Evolutionary conservation across 2,888 invertebrate genomes (phyloP), one percentile per base, ranked within the genome.

Genomic region (Parnassius orleans): DNA sequence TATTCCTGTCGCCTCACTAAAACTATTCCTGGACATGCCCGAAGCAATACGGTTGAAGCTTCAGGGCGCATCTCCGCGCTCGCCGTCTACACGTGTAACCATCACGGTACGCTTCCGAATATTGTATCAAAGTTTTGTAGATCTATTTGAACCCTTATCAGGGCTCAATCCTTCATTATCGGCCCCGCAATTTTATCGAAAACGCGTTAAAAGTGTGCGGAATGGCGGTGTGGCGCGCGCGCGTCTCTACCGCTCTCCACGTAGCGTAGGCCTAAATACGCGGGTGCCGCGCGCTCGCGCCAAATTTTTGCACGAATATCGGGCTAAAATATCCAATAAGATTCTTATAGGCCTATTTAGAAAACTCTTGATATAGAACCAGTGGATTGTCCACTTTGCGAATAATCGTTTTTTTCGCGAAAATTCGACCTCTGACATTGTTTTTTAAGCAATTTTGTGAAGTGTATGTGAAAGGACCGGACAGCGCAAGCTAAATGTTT

Each of bases 331-430:
- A 69, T 75, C 88, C 80, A 85, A 88, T 87, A 90, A 90, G 87
- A 90, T 85, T 90, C 87, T 79, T 88, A 82, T 90, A 90, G 90
- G 90, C 90, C 90, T 87, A 89, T 87, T 87, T 86, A 79, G 75
- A 76, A 71, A 69, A 75, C 70, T 68, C 55, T 61, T 66, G 53
- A 65, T 76, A 73, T 69, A 60, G 66, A 68, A 60, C 66, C 69
- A n/a, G 48, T 65, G 75, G 76, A 73, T 72, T 62, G 42, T 69
- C 52, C 54, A 75, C 72, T 78, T 71, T 76, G 63, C 46, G 73
- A 75, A 79, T 85, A 77, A 79, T 66, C 66, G 60, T 66, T 61
- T 68, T 77, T 86, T 80, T 74, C 69, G 24, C 42, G 51, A 57
- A 73, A 77, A 78, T 68, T 68, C 69, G 2, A 54, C 55, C 64